Evolutionary conservation across 2,113 vertebrate genomes (phyloP).

Genomic region (Tetrax tetrax): DNA sequence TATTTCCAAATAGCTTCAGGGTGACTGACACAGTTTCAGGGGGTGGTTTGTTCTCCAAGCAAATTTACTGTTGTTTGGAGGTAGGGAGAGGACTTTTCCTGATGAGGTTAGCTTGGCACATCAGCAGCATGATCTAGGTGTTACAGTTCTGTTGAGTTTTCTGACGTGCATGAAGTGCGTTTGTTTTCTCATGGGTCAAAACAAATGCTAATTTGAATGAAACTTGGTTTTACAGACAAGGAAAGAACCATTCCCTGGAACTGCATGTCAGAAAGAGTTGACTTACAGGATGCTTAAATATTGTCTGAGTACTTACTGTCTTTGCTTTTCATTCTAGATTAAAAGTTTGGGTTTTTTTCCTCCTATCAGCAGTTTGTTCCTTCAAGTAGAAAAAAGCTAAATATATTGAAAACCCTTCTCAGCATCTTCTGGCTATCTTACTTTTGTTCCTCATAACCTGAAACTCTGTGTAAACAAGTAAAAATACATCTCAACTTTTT

Average conservation of each 20-base stretch:
- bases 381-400: neutral
- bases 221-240: neutral
- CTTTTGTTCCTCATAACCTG: neutral
- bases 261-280: neutral
- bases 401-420: neutral
- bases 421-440: neutral
- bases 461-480: neutral
- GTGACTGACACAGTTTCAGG: neutral
- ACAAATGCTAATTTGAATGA: neutral
- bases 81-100: neutral
- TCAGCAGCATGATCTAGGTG: neutral
- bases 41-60: neutral
- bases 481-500: neutral
- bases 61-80: neutral
- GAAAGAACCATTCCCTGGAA: neutral
- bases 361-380: neutral
- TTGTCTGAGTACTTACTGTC: neutral
- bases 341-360: neutral
- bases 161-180: neutral
- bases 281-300: neutral
- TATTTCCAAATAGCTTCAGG: neutral
- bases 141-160: neutral
- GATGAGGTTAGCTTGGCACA: neutral
- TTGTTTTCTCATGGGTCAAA: neutral
- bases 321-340: neutral